These are phyloP conservation scores for Enteromius paludinosus DNA, from an alignment of 2,797 vertebrate species.

Conservation along the genomic window DNA sequence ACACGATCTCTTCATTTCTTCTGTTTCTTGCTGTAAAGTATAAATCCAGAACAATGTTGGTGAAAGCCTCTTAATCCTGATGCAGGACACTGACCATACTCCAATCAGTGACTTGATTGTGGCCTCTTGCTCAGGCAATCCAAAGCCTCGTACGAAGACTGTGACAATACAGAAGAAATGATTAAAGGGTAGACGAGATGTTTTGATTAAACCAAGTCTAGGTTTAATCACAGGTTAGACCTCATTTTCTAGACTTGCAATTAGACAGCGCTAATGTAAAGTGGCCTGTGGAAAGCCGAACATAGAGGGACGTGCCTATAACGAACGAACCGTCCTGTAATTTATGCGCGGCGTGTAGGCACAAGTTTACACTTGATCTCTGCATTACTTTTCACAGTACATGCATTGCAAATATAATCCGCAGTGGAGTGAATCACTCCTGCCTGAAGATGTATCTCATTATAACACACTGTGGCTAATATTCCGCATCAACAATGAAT, in stretches of 20 bases:
- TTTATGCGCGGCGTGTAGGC: constrained; percentile 44
- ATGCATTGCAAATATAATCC: constrained; percentile 46
- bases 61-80: constrained; percentile 32
- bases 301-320: constrained; percentile 26
- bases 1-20: not conserved
- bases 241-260: constrained; percentile 41
- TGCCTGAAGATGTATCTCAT: constrained; percentile 49
- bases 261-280: constrained; percentile 46
- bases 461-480: constrained; percentile 39
- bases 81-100: constrained; percentile 37
- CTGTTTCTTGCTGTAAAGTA: constrained; percentile 6
- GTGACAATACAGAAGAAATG: constrained; percentile 35
- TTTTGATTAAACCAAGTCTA: constrained; percentile 54
- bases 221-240: constrained; percentile 58
- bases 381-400: constrained; percentile 26
- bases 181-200: constrained; percentile 45
- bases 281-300: constrained; percentile 31
- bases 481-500: constrained; percentile 25
- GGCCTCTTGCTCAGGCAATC: not conserved
- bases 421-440: constrained; percentile 50
- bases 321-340: constrained; percentile 35
- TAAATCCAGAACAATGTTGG: constrained; percentile 11
- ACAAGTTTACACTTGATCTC: constrained; percentile 45
- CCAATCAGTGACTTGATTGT: constrained; percentile 54
- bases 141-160: constrained; percentile 1